Conservation (phyloP, 2,888 invertebrate species). For the Eledona agricola region DNA sequence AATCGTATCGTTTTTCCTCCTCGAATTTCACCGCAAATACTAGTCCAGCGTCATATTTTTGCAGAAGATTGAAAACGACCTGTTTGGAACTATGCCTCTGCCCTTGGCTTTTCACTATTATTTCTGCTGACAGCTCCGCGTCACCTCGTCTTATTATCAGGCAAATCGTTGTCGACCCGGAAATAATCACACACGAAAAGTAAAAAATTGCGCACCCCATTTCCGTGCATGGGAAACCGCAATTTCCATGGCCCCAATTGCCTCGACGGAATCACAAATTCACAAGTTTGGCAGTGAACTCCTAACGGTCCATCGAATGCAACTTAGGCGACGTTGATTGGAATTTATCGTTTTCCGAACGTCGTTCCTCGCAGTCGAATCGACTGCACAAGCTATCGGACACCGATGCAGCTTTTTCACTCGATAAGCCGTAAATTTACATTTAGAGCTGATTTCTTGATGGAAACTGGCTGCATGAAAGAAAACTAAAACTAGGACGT, state of each 20-base stretch:
- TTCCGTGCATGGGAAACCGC: no score
- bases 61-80: no score
- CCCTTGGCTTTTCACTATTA: no score
- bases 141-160: no score
- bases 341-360: conserved; percentile 56
- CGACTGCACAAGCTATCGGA: conserved; percentile 44
- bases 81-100: no score
- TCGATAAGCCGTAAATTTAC: conserved; percentile 33
- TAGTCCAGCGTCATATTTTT: no score
- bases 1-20: no score
- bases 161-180: no score
- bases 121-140: no score
- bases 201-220: no score
- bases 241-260: conserved; percentile 48
- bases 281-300: conserved; percentile 45
- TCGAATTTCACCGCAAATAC: no score
- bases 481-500: conserved; percentile 17
- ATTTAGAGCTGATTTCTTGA: conserved; percentile 26
- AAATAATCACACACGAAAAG: no score
- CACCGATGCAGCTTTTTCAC: conserved; percentile 40
- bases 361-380: conserved; percentile 52
- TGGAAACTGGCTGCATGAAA: conserved; percentile 13
- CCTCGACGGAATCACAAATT: conserved; percentile 46
- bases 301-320: conserved; percentile 50
- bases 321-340: conserved; percentile 57